Evolutionary conservation across 1,140 invertebrate genomes (phyloP).

Genomic region (Platyura marginata): DNA sequence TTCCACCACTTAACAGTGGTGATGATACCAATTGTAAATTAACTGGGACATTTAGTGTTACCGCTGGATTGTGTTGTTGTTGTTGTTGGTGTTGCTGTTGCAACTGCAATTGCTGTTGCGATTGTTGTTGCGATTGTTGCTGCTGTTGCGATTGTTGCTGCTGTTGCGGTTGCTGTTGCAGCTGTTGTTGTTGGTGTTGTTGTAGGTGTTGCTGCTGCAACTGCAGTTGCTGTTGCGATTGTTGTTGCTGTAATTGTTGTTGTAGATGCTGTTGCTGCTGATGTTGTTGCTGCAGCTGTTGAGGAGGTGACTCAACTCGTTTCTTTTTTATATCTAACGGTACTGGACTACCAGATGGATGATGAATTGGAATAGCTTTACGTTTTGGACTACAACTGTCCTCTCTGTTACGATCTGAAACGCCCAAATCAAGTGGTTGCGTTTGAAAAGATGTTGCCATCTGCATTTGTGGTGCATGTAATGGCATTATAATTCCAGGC

Average conservation of each 20-base stretch:
- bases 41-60: neutral
- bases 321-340: slow-evolving; percentile 30
- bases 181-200: neutral
- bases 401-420: slow-evolving; percentile 20
- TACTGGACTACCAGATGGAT: slow-evolving; percentile 19
- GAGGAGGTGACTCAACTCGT: slow-evolving; percentile 10
- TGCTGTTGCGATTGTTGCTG: no score
- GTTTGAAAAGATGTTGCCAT: slow-evolving; percentile 12
- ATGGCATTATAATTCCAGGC: slow-evolving; percentile 13
- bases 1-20: neutral
- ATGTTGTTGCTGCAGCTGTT: neutral
- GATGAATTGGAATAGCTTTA: slow-evolving; percentile 5
- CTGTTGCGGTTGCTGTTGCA: neutral
- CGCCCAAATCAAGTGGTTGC: slow-evolving; percentile 42
- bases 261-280: neutral
- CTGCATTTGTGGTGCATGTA: neutral
- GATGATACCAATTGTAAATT: neutral
- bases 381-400: neutral
- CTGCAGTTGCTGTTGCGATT: neutral
- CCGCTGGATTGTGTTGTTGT: neutral
- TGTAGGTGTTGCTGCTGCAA: neutral
- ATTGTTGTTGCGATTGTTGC: no score
- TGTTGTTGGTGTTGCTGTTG: no score
- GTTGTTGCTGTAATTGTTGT: no score
- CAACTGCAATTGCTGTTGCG: neutral